Conservation (phyloP, 2,797 vertebrate species). For the Thripadectes ignobilis region DNA sequence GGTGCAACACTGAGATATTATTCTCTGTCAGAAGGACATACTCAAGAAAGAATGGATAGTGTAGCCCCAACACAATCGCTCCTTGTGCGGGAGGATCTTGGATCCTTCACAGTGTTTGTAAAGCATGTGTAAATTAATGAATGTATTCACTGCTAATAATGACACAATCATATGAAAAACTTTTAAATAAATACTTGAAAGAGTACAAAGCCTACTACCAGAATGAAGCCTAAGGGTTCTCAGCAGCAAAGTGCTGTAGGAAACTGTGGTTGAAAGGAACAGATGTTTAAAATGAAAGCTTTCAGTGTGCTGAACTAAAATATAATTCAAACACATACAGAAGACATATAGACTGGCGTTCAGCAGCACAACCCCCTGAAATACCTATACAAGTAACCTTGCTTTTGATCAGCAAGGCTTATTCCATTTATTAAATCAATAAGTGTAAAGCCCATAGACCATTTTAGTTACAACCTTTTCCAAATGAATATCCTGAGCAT, state of each 20-base stretch:
- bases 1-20: not conserved
- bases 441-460: conserved; percentile 2
- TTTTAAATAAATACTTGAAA: not conserved
- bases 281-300: conserved; percentile 20
- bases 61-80: not conserved
- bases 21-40: not conserved
- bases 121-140: not conserved
- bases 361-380: not conserved
- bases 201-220: not conserved
- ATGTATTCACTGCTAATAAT: not conserved
- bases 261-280: not conserved
- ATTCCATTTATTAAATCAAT: conserved; percentile 48
- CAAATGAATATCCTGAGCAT: conserved; percentile 67
- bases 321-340: not conserved
- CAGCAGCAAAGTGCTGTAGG: not conserved
- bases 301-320: not conserved
- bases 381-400: conserved; percentile 16
- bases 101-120: not conserved
- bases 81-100: not conserved
- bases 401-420: conserved; percentile 34
- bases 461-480: conserved; percentile 60
- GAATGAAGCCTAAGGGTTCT: not conserved
- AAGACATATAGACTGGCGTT: not conserved
- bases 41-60: not conserved
- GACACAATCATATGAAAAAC: not conserved